These are phyloP conservation scores for Drosophila mojavensis DNA, from an alignment of 1,140 invertebrate genomes.

Conservation along the genomic window DNA sequence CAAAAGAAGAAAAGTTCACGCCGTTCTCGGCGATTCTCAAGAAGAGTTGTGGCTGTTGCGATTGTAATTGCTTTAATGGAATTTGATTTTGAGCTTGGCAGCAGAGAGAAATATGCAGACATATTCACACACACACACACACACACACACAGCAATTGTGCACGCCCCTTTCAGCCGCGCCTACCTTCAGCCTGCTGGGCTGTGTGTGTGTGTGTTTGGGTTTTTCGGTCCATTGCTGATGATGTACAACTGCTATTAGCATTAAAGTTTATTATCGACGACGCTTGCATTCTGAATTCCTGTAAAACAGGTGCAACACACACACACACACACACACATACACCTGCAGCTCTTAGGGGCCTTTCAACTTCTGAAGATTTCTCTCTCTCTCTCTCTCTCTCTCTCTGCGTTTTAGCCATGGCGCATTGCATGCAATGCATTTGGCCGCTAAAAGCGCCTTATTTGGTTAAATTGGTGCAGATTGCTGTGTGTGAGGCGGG, in stretches of 20 bases:
- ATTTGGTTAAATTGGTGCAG: conserved; percentile 83
- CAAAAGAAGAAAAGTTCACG: not conserved
- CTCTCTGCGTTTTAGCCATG: conserved; percentile 47
- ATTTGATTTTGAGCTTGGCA: conserved; percentile 68
- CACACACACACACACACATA: conserved; percentile 6
- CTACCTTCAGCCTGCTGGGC: conserved; percentile 6
- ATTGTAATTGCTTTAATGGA: conserved; percentile 78
- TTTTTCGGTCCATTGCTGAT: conserved; percentile 78
- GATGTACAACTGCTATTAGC: conserved; percentile 83
- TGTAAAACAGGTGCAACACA: conserved; percentile 77
- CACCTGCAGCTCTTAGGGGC: conserved; percentile 36
- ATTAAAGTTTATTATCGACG: conserved; percentile 83
- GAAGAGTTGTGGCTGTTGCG: conserved; percentile 17
- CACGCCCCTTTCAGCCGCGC: not conserved
- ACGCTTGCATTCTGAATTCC: conserved; percentile 76
- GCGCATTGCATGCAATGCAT: conserved; percentile 74
- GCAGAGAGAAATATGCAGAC: not conserved
- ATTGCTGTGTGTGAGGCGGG: conserved; percentile 48
- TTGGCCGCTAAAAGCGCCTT: conserved; percentile 81
- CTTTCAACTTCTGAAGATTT: conserved; percentile 77
- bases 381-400: conserved; percentile 47
- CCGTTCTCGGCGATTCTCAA: conserved; percentile 8
- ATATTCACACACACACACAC: conserved; percentile 13
- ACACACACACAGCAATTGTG: conserved; percentile 19
- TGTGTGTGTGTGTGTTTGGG: conserved; percentile 25